A percentile compares a stretch with the other conserved stretches of the same genome.
Conservation (phyloP, 2,113 vertebrate species). For the Hoplias malabaricus region DNA sequence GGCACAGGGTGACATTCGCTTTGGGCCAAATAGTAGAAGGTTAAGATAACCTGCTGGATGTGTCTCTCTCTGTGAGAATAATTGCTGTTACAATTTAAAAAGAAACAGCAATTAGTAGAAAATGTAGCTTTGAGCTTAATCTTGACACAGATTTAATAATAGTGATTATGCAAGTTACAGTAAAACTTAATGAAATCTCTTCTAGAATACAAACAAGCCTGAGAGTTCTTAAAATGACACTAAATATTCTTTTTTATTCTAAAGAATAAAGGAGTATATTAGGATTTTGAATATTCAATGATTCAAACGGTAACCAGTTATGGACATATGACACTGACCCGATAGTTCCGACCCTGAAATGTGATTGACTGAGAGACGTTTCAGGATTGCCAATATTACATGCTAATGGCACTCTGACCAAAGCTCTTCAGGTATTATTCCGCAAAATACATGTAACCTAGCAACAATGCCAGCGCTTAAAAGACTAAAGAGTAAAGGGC, state of each 20-base stretch:
- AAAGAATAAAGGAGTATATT: too few species aligned
- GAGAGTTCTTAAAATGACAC: background rate
- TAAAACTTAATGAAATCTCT: background rate
- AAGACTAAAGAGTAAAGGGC: too few species aligned
- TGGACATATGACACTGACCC: too few species aligned
- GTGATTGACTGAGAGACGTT: too few species aligned
- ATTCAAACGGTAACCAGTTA: too few species aligned
- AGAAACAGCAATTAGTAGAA: background rate
- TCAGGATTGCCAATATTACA: too few species aligned
- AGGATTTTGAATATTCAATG: too few species aligned
- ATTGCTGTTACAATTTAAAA: conserved; percentile 22
- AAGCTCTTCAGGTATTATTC: too few species aligned
- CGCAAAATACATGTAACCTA: too few species aligned
- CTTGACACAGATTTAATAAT: background rate
- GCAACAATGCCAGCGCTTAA: too few species aligned
- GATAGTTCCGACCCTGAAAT: too few species aligned
- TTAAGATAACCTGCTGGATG: background rate
- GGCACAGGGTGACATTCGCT: conserved; percentile 31
- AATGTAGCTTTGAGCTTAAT: background rate
- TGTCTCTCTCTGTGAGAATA: conserved; percentile 26
- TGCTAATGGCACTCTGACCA: too few species aligned
- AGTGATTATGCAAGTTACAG: conserved; percentile 4
- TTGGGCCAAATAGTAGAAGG: conserved; percentile 14
- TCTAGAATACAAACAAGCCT: background rate
- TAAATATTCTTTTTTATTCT: background rate